A percentile compares a stretch with the other conserved stretches of the same genome.
phyloP scores from a whole-genome alignment of 2,888 invertebrate genomes.

The Acanthosoma haemorrhoidale region DNA sequence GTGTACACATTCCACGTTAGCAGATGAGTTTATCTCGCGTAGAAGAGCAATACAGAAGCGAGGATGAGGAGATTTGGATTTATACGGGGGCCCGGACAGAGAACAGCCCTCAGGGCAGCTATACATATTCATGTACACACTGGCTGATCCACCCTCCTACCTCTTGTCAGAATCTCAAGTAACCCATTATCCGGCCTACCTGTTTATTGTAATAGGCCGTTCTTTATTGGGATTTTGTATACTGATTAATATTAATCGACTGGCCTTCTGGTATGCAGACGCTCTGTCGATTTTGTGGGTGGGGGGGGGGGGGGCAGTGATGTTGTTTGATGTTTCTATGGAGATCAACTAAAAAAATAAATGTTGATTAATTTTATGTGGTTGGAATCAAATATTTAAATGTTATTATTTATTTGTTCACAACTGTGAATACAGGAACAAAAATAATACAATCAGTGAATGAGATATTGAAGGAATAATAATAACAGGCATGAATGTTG shows the following conservation, averaged over 20 bases:
- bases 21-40: background rate
- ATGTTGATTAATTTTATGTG: too few species aligned
- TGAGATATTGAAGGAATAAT: too few species aligned
- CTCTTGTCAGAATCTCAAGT: background rate
- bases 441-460: too few species aligned
- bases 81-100: background rate
- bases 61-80: background rate
- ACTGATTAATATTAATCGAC: background rate
- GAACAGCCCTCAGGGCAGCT: background rate
- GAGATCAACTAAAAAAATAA: too few species aligned
- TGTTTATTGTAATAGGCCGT: background rate
- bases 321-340: too few species aligned
- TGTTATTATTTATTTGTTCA: too few species aligned
- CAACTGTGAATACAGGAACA: too few species aligned
- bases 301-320: too few species aligned
- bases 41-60: background rate
- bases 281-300: background rate
- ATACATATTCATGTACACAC: background rate
- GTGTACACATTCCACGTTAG: too few species aligned
- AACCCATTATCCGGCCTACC: background rate
- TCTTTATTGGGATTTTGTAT: constrained; percentile 6
- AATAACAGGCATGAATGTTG: too few species aligned
- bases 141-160: background rate
- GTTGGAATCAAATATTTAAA: too few species aligned
- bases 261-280: background rate